phyloP scores from a whole-genome alignment of 2,797 vertebrate genomes.

The Dromococcyx pavoninus region DNA sequence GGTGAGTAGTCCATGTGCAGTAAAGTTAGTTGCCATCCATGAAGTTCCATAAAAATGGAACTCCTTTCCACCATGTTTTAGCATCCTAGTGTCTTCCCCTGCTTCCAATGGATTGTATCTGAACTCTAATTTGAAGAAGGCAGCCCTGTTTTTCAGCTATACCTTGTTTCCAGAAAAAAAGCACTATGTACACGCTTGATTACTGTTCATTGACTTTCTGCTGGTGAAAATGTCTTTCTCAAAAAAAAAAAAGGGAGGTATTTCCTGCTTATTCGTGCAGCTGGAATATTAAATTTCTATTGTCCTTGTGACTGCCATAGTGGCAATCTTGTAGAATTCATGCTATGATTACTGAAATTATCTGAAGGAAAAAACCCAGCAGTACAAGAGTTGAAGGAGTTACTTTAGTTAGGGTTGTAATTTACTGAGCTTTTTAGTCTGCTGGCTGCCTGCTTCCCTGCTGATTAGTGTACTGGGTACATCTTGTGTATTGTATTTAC shows the following conservation, averaged over 20 bases:
- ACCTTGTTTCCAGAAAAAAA: neutral
- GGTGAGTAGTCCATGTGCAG: neutral
- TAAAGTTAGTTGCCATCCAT: neutral
- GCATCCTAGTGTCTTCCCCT: neutral
- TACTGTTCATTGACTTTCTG: neutral
- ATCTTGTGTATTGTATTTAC: neutral
- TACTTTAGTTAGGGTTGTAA: neutral
- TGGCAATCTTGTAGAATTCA: neutral
- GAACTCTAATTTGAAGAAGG: neutral
- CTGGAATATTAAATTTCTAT: neutral
- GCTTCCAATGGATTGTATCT: neutral
- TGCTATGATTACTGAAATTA: neutral
- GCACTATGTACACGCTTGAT: neutral
- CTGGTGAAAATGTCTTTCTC: neutral
- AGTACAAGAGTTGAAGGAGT: neutral
- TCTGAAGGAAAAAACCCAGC: neutral
- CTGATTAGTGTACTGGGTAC: neutral
- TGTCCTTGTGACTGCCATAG: neutral
- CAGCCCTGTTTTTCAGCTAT: neutral
- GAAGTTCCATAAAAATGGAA: neutral
- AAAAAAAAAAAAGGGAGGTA: accelerated
- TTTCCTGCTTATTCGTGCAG: neutral
- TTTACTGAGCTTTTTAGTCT: neutral
- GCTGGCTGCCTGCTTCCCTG: neutral
- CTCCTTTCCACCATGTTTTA: neutral